Percentiles rank a stretch among this genome's conserved stretches.
phyloP scores from a whole-genome alignment of 1,140 invertebrate species.

The Melipona quadrifasciata region DNA sequence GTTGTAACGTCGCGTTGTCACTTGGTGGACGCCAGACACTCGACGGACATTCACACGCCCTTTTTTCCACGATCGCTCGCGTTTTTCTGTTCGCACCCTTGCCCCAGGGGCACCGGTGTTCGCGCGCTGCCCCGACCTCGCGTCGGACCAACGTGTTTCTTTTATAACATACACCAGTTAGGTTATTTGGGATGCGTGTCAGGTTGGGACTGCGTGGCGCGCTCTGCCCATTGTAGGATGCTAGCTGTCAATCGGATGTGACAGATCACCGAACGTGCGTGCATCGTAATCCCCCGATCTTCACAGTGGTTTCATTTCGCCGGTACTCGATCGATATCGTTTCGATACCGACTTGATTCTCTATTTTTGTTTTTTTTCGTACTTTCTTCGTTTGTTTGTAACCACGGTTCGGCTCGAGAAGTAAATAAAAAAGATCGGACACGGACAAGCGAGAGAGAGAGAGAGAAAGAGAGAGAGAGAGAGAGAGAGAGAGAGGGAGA shows the following conservation, averaged over 20 bases:
- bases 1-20: constrained; percentile 32
- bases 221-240: constrained; percentile 31
- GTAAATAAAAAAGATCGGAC: background rate
- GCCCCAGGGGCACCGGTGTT: constrained; percentile 5
- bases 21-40: constrained; percentile 42
- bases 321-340: background rate
- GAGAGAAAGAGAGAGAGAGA: background rate
- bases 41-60: constrained; percentile 54
- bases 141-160: constrained; percentile 23
- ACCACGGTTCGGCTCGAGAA: background rate
- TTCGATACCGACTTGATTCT: background rate
- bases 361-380: background rate
- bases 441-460: no score
- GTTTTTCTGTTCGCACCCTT: constrained; percentile 34
- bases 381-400: background rate
- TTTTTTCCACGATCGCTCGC: constrained; percentile 41
- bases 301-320: background rate
- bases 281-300: constrained; percentile 1
- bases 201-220: constrained; percentile 42
- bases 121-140: background rate
- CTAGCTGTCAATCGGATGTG: constrained; percentile 62
- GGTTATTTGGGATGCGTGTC: constrained; percentile 29
- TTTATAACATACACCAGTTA: constrained; percentile 29
- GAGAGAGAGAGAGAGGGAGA: background rate
- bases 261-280: constrained; percentile 47